Percentiles rank a stretch among this genome's conserved stretches.
Conservation (phyloP, 2,113 vertebrate species). For the Archocentrus centrarchus region DNA sequence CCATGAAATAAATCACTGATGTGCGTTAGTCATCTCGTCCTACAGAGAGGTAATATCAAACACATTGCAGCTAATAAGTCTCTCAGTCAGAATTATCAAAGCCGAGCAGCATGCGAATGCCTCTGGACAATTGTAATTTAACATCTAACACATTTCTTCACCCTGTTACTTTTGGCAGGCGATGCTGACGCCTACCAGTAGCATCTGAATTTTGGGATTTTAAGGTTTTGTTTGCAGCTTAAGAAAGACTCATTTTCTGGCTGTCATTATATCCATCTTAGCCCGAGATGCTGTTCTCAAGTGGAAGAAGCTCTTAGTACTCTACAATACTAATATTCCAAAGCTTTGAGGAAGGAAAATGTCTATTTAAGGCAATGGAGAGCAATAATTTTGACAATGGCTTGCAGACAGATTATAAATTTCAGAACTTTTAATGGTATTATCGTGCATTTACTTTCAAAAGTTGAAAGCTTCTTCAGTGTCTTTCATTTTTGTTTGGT, state of each 20-base stretch:
- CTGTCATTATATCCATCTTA: constrained; percentile 49
- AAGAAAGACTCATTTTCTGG: constrained; percentile 54
- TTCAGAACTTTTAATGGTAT: constrained; percentile 51
- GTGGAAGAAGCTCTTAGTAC: constrained; percentile 43
- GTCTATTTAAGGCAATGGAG: constrained; percentile 31
- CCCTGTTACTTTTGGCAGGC: constrained; percentile 67
- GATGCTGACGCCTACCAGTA: constrained; percentile 46
- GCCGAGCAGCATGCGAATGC: constrained; percentile 36
- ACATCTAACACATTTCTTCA: constrained; percentile 52
- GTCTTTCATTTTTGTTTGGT: neutral
- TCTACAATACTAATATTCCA: constrained; percentile 41
- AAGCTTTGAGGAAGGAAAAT: constrained; percentile 38
- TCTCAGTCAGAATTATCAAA: constrained; percentile 46
- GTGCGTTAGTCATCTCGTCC: constrained; percentile 18
- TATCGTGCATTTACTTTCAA: constrained; percentile 42
- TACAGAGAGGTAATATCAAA: constrained; percentile 17
- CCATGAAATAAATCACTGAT: neutral
- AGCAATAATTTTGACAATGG: constrained; percentile 52
- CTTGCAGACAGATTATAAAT: constrained; percentile 37
- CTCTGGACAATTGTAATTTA: constrained; percentile 58
- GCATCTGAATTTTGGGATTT: constrained; percentile 52
- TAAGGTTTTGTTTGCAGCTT: constrained; percentile 54
- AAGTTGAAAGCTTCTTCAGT: constrained; percentile 48
- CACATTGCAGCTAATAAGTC: constrained; percentile 23
- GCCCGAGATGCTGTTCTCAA: constrained; percentile 38